A percentile compares a stretch with the other conserved stretches of the same genome.
Evolutionary conservation across 2,113 vertebrate genomes (phyloP).

Genomic region (Scalopus aquaticus): DNA sequence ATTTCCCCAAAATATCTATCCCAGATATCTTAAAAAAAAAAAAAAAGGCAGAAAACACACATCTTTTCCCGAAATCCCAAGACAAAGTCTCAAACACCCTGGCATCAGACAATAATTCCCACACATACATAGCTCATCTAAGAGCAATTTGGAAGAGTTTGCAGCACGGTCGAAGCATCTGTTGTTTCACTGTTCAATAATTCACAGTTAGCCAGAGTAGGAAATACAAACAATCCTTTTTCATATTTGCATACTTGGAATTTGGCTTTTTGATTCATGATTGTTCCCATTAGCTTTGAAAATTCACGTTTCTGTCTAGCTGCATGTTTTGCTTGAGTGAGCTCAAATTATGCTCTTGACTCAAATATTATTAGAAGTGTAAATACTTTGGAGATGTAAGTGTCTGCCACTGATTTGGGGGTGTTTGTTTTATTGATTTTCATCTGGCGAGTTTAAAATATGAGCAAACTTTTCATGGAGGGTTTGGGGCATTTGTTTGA

Average conservation of each 20-base stretch:
- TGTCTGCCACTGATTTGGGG: constrained; percentile 74
- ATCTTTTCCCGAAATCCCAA: constrained; percentile 50
- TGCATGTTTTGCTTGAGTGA: constrained; percentile 84
- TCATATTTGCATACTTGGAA: constrained; percentile 80
- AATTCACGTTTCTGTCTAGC: constrained; percentile 83
- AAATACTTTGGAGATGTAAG: constrained; percentile 86
- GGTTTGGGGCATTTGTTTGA: constrained; percentile 87
- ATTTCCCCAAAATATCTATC: background rate
- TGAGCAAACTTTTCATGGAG: constrained; percentile 88
- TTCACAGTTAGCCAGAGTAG: constrained; percentile 82
- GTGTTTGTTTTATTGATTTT: constrained; percentile 87
- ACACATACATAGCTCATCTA: constrained; percentile 54
- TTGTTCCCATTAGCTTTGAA: constrained; percentile 82
- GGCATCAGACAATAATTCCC: constrained; percentile 62
- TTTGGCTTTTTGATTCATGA: constrained; percentile 82
- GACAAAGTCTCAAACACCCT: background rate
- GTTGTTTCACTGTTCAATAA: constrained; percentile 81
- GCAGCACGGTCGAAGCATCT: constrained; percentile 71
- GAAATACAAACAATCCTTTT: constrained; percentile 81
- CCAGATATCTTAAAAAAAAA: background rate
- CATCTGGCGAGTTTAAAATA: constrained; percentile 87
- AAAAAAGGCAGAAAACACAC: background rate
- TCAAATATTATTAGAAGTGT: constrained; percentile 87
- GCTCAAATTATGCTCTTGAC: constrained; percentile 85
- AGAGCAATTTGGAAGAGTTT: constrained; percentile 79